These are phyloP conservation scores for Acheta domesticus DNA, from an alignment of 2,888 invertebrate species.

Conservation along the genomic window DNA sequence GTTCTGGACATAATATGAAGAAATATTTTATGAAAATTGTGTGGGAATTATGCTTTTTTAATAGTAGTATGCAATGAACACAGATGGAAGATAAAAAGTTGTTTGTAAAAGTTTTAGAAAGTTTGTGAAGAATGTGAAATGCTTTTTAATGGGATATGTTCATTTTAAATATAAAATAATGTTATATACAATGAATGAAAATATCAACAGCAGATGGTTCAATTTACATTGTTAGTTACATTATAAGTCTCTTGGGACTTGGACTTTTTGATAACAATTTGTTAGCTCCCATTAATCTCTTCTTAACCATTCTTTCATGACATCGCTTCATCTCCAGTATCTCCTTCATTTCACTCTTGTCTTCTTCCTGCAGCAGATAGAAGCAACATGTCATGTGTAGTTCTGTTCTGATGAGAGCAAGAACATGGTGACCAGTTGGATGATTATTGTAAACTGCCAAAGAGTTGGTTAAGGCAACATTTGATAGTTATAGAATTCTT, in stretches of 20 bases:
- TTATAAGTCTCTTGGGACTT: conserved; percentile 32
- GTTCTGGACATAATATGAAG: too few species aligned
- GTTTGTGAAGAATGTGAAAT: too few species aligned
- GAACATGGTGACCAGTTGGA: too few species aligned
- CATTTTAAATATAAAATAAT: too few species aligned
- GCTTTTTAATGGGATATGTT: too few species aligned
- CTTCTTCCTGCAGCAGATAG: conserved; percentile 67
- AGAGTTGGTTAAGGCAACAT: too few species aligned
- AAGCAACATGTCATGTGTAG: background rate
- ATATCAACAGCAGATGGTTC: background rate
- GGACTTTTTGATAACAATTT: conserved; percentile 32
- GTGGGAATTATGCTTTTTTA: too few species aligned
- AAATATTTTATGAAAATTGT: too few species aligned
- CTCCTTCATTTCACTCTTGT: conserved; percentile 92
- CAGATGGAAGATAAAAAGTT: background rate
- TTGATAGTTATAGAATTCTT: too few species aligned
- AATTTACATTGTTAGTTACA: background rate
- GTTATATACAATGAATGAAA: too few species aligned
- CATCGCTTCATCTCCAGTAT: conserved; percentile 85
- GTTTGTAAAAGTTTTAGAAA: background rate
- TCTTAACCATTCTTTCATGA: conserved; percentile 74
- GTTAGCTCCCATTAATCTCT: conserved; percentile 49
- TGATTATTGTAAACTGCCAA: too few species aligned
- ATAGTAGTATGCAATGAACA: background rate
- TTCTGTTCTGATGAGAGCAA: too few species aligned